These are phyloP conservation scores for Spilosoma lubricipeda DNA, from an alignment of 2,888 invertebrate species.

Conservation along the genomic window DNA sequence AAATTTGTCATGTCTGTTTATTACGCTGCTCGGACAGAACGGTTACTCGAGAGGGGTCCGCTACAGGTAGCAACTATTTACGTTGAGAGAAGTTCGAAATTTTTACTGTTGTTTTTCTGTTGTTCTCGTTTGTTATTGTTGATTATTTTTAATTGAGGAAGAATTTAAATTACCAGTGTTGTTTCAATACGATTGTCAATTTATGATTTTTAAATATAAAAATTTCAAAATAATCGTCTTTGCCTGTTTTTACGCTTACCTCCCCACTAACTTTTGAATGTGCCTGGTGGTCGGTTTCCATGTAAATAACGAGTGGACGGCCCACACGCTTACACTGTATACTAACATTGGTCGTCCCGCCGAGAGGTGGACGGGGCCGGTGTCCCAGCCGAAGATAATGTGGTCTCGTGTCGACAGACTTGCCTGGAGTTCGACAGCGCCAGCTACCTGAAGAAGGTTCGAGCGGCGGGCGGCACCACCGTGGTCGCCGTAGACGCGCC, in stretches of 20 bases:
- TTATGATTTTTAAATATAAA: slow-evolving; percentile 76
- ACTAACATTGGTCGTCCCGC: slow-evolving; percentile 35
- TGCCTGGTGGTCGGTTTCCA: slow-evolving; percentile 31
- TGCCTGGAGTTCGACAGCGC: slow-evolving; percentile 86
- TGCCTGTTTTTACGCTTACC: slow-evolving; percentile 71
- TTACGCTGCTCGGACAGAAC: slow-evolving; percentile 82
- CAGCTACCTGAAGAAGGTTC: slow-evolving; percentile 80
- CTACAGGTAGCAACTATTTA: slow-evolving; percentile 75
- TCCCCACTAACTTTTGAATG: slow-evolving; percentile 46
- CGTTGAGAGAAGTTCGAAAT: slow-evolving; percentile 56
- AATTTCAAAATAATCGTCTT: slow-evolving; percentile 65
- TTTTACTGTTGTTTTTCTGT: slow-evolving; percentile 57
- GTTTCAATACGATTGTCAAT: slow-evolving; percentile 71
- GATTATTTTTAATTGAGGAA: slow-evolving; percentile 65
- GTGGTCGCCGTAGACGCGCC: slow-evolving; percentile 78
- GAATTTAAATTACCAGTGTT: slow-evolving; percentile 75
- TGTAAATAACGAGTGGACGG: slow-evolving; percentile 35
- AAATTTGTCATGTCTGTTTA: slow-evolving; percentile 70
- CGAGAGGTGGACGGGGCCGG: slow-evolving; percentile 18
- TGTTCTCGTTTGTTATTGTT: slow-evolving; percentile 60
- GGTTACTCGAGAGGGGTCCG: slow-evolving; percentile 81
- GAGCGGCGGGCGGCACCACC: slow-evolving; percentile 75
- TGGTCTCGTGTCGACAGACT: slow-evolving; percentile 72
- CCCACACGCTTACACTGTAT: slow-evolving; percentile 21
- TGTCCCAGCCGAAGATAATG: slow-evolving; percentile 32